Evolutionary conservation across 2,113 vertebrate species (phyloP), one percentile per base, ranked within the genome.

Genomic region (Coptodon rendalli): DNA sequence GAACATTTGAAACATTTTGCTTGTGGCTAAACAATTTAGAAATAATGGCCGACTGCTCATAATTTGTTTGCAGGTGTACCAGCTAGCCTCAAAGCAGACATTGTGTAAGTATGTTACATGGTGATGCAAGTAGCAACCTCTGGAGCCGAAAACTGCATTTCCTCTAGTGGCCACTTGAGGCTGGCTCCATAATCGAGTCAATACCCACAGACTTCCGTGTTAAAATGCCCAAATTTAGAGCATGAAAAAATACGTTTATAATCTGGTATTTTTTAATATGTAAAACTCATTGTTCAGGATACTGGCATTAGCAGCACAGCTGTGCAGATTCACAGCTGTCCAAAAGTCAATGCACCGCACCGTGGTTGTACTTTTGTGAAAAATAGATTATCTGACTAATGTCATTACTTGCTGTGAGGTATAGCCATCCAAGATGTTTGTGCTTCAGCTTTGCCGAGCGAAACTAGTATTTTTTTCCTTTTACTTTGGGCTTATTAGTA

Each of bases 201-300:
- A 45, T 0, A 16, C 2, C 38, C 38, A 73, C 22, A 0, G 66
- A 45, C 66, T 27, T 24, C 66, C 0, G 5, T 45, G 13, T 17
- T 73, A 73, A 73, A 73, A 73, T 73, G 68, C 68, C 0, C 68
- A 73, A 73, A 27, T 45, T 73, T 45, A 73, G 22, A 73, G 68
- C 38, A 43, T 71, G 66, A 24, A 43, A 43, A 24, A 43, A 24
- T 3, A 16, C 0, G 8, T 73, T 45, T 45, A 73, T 27, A 17
- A 16, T 16, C n/a, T 73, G 38, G 22, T 71, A 24, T 22, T 68
- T 68, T 14, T n/a, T 71, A 66, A 66, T 66, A 66, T 71, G 12
- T 43, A 40, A 24, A 71, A 71, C n/a, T 0, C 12, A 24, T 71
- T 14, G n/a, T 14, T 71, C 11, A 40, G 63, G 12, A 40, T 68